These are phyloP conservation scores for Gorsachius goisagi DNA, from an alignment of 2,113 vertebrate species.

Conservation along the genomic window DNA sequence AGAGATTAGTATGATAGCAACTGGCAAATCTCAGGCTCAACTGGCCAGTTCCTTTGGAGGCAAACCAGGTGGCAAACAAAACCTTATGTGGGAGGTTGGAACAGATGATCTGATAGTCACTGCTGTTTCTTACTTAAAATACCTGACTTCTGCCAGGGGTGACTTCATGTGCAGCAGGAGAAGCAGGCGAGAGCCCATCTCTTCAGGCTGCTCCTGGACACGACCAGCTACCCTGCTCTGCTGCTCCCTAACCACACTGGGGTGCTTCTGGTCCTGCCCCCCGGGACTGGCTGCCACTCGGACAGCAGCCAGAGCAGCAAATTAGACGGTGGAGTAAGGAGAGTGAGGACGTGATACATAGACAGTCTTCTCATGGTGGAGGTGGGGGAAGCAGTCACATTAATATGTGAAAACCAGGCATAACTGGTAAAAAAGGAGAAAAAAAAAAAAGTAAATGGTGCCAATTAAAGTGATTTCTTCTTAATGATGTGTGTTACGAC, in stretches of 20 bases:
- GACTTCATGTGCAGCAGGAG: not conserved
- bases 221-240: not conserved
- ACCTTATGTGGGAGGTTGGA: not conserved
- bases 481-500: not conserved
- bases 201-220: not conserved
- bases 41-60: not conserved
- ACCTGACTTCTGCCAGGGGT: not conserved
- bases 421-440: not conserved
- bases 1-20: not conserved
- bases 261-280: not conserved
- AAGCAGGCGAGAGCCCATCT: not conserved
- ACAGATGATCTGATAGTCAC: not conserved
- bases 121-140: not conserved
- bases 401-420: rapidly evolving
- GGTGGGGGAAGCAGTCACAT: not conserved
- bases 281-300: not conserved
- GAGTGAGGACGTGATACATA: not conserved
- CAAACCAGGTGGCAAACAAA: not conserved
- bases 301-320: not conserved
- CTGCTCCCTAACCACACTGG: not conserved
- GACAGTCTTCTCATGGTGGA: not conserved
- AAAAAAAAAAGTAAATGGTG: not conserved
- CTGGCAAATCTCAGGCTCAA: not conserved
- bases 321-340: not conserved
- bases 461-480: not conserved